Evolutionary conservation across 53 echinoderm and acorn worm genomes (phyloP), one percentile per base, ranked within the genome.

Genomic region (Holothuria leucospilota): DNA sequence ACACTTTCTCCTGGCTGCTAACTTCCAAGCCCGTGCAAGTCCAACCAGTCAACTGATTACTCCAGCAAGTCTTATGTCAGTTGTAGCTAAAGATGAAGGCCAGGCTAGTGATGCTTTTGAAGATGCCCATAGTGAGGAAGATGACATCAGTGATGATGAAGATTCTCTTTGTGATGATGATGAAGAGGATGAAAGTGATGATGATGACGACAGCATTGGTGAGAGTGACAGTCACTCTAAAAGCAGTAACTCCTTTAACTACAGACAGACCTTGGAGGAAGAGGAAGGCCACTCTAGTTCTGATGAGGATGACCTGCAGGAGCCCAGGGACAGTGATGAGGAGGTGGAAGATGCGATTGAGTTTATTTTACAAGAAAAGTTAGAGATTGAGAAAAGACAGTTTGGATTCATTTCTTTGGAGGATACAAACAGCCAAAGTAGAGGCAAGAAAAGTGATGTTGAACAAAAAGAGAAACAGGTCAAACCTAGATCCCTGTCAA

Each of bases 361-460:
- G 5, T 75, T n/a, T 39, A 49, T 75, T 5, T 5, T 16, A 18
- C 56, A 56, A 18, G 56, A 56, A 18, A 56, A 18, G 75, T 49
- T 51, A 25, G 75, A 75, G 52, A 75, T 75, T 24, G 38, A 75
- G 25, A 75, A 42, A 49, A 25, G 52, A 41, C 51, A 75, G 52
- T 39, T 75, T 49, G 75, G 75, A n/a, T 75, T 75, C n/a, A 75
- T 52, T 75, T 15, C 52, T 28, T 75, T 75, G 75, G 39, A 75
- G 25, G 27, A 75, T 13, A 10, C 46, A 8, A 8, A 46, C 75
- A 75, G 16, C 26, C 25, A 56, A 16, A 56, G 5, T 9, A 52
- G 51, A 49, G 75, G 27, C 25, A 30, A 70, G 29, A 75, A 28
- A 30, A 8, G 20, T 26, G 39, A 7, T 9, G 75, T 28, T 10